These are phyloP conservation scores for Machaerirhynchus nigripectus DNA, from an alignment of 2,113 vertebrate genomes.

Conservation along the genomic window DNA sequence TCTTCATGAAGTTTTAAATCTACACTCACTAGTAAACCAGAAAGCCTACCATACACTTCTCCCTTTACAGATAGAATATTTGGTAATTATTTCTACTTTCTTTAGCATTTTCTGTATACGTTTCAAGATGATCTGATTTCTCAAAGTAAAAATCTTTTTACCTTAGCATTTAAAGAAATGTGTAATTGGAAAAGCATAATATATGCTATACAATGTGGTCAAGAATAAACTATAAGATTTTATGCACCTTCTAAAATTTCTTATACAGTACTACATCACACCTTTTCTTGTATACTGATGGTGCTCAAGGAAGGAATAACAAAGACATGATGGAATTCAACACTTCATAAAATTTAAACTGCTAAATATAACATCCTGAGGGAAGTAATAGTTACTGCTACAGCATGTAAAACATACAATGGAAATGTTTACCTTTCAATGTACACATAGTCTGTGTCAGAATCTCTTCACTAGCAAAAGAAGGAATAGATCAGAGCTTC, in stretches of 20 bases:
- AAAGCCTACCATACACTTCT: not conserved
- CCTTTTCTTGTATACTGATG: not conserved
- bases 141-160: not conserved
- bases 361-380: not conserved
- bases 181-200: not conserved
- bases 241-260: not conserved
- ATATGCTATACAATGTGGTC: not conserved
- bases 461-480: not conserved
- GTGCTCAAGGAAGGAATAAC: not conserved
- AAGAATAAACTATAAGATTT: not conserved
- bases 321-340: not conserved
- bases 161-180: not conserved
- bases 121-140: not conserved
- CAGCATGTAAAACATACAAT: not conserved
- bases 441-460: not conserved
- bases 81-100: not conserved
- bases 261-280: not conserved
- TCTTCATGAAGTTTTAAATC: not conserved
- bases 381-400: not conserved
- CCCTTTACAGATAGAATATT: not conserved
- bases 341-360: not conserved
- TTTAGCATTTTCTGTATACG: not conserved
- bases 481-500: not conserved
- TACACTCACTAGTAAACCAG: not conserved
- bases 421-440: not conserved